A percentile compares a stretch with the other conserved stretches of the same genome.
Conservation (phyloP, 2,113 vertebrate species). For the Leptodactylus fuscus region DNA sequence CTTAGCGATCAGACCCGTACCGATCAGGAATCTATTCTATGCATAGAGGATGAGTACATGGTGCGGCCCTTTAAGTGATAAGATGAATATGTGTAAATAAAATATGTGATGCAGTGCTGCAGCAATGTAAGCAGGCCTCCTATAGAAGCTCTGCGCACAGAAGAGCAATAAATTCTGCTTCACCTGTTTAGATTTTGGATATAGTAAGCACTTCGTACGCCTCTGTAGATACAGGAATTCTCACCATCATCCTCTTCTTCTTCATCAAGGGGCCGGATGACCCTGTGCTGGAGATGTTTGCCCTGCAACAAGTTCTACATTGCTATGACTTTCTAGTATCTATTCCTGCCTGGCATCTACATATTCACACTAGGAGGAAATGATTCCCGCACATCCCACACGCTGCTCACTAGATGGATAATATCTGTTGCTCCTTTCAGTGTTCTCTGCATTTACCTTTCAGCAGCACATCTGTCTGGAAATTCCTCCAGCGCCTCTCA, state of each 20-base stretch:
- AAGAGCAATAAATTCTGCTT: too few species aligned
- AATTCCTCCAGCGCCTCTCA: background rate
- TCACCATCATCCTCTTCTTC: background rate
- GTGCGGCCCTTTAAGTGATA: too few species aligned
- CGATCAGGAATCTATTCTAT: too few species aligned
- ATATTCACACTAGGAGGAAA: background rate
- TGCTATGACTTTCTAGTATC: background rate
- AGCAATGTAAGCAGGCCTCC: too few species aligned
- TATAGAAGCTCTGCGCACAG: too few species aligned
- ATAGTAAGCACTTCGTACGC: background rate
- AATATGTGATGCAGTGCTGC: too few species aligned
- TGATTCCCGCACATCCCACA: background rate
- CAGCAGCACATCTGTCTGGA: conserved; percentile 25
- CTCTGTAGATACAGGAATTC: background rate
- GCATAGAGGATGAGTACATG: too few species aligned
- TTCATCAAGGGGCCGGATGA: background rate
- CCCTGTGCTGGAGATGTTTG: background rate
- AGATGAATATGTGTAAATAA: too few species aligned
- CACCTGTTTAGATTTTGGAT: background rate
- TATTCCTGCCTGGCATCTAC: background rate
- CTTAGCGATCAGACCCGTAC: too few species aligned
- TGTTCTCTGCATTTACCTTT: conserved; percentile 31
- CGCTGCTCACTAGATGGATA: background rate
- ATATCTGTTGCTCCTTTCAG: conserved; percentile 4
- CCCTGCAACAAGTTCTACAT: conserved; percentile 2